Evolutionary conservation across 2,797 vertebrate species (phyloP).

Genomic region (Champsocephalus esox): DNA sequence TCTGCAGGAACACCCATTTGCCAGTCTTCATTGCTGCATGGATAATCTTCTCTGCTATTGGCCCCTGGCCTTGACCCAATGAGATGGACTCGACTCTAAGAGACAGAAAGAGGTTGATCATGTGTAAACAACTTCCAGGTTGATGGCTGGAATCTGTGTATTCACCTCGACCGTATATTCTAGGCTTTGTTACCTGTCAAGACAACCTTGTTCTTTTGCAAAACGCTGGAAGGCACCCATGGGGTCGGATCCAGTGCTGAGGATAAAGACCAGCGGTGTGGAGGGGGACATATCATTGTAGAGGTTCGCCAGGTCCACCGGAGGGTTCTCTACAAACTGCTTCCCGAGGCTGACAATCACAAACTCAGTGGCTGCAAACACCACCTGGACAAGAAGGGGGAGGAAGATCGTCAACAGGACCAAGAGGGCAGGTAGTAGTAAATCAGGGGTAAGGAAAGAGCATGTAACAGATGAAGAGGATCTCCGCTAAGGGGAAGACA

Average conservation of each 20-base stretch:
- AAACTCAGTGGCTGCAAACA: slow-evolving; percentile 88
- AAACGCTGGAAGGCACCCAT: slow-evolving; percentile 91
- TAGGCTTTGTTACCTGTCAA: slow-evolving; percentile 79
- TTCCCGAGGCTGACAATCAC: slow-evolving; percentile 87
- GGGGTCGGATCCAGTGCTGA: slow-evolving; percentile 90
- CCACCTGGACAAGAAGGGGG: slow-evolving; percentile 73
- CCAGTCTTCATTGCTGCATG: slow-evolving; percentile 82
- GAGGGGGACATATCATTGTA: slow-evolving; percentile 85
- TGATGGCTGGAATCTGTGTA: not conserved
- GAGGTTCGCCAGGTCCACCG: slow-evolving; percentile 87
- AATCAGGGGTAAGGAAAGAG: not conserved
- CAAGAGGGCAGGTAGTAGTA: not conserved
- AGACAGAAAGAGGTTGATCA: slow-evolving; percentile 13
- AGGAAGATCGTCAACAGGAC: not conserved
- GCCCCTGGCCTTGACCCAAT: slow-evolving; percentile 89
- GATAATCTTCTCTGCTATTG: slow-evolving; percentile 90
- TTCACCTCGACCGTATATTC: not conserved
- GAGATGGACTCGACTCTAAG: slow-evolving; percentile 89
- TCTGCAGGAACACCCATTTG: slow-evolving; percentile 90
- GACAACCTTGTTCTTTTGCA: slow-evolving; percentile 85
- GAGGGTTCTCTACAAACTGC: slow-evolving; percentile 87
- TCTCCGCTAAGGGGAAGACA: not conserved
- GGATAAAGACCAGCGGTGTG: slow-evolving; percentile 87
- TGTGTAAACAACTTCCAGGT: not conserved
- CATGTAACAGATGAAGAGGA: not conserved